Base-by-base conservation (phyloP, 2,113 vertebrate species). In the Platanista minor region DNA sequence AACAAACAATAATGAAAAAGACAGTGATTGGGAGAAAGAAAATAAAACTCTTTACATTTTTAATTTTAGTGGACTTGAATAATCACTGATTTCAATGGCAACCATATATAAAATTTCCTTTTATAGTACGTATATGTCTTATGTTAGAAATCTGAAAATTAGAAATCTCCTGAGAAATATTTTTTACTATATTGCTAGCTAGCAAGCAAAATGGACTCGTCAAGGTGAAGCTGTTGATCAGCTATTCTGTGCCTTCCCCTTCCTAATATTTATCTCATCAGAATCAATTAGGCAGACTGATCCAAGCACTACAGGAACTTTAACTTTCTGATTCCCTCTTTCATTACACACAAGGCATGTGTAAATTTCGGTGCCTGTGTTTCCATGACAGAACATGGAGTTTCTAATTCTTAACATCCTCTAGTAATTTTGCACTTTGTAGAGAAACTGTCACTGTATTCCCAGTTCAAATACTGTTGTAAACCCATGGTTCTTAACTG, bases 1-100 rank as follows among this genome's bases (percentile, higher is more conserved):
- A 69, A 72, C 36, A 89, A 94, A 61, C 52, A 84, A 66, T 67
- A 29, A 90, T 43, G 57, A 61, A 52, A 57, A 94, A 90, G 41
- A 13, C 46, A 91, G 15, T 75, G 13, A 54, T 33, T 49, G 5
- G 43, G 17, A 92, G 57, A 67, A 87, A 89, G n/a, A 62, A 96
- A 87, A 92, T 62, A 86, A 92, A 96, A 64, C 33, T 17, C 27
- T 36, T 80, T 81, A 71, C 5, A 72, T 69, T 94, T 92, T 93
- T 33, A 31, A 36, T 78, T 95, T 90, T 75, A 91, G 46, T 36
- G 29, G 52, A 87, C 33, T 89, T 89, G 14, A 83, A 25, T 77
- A 82, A 87, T 89, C 82, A 94, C 10, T 87, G n/a, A 66, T 46
- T 62, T 91, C 43, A 46, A 71, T 14, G 71, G 33, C 10, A 95